Percentiles rank a stretch among this genome's conserved stretches.
These are phyloP conservation scores for Pholis gunnellus DNA, from an alignment of 2,113 vertebrate genomes.

Conservation along the genomic window DNA sequence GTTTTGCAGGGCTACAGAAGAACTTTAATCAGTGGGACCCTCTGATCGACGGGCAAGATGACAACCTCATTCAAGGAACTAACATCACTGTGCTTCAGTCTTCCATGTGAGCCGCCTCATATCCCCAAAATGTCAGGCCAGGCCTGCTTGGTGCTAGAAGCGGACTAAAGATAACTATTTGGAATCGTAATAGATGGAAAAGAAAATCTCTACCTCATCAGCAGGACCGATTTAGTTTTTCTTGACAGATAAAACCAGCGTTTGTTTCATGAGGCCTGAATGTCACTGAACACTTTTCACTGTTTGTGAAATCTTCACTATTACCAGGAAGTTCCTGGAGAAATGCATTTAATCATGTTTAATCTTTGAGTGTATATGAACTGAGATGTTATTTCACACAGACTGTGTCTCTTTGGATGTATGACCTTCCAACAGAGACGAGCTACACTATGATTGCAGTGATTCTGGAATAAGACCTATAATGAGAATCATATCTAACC, in stretches of 20 bases:
- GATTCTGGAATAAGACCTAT: conserved; percentile 30
- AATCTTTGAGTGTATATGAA: conserved; percentile 33
- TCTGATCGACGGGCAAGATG: conserved; percentile 90
- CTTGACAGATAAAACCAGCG: conserved; percentile 5
- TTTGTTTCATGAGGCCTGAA: conserved; percentile 45
- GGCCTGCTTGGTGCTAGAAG: not conserved
- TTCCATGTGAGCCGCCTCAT: conserved; percentile 63
- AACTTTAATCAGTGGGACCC: conserved; percentile 91
- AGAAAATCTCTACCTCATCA: conserved; percentile 62
- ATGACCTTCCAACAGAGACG: not conserved
- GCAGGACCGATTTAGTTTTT: conserved; percentile 29
- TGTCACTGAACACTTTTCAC: conserved; percentile 40
- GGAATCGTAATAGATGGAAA: not conserved
- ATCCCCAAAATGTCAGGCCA: not conserved
- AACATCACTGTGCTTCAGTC: conserved; percentile 80
- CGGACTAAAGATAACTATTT: not conserved
- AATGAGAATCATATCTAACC: conserved; percentile 11
- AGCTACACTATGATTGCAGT: conserved; percentile 51
- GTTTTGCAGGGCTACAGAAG: conserved; percentile 85
- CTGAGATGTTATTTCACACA: conserved; percentile 12
- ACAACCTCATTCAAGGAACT: conserved; percentile 90
- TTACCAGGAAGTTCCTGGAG: conserved; percentile 5
- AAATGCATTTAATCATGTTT: conserved; percentile 33
- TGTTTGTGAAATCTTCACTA: conserved; percentile 34
- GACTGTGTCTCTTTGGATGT: conserved; percentile 7